Conservation (phyloP, 2,888 invertebrate species). For the Cerceris rybyensis region DNA sequence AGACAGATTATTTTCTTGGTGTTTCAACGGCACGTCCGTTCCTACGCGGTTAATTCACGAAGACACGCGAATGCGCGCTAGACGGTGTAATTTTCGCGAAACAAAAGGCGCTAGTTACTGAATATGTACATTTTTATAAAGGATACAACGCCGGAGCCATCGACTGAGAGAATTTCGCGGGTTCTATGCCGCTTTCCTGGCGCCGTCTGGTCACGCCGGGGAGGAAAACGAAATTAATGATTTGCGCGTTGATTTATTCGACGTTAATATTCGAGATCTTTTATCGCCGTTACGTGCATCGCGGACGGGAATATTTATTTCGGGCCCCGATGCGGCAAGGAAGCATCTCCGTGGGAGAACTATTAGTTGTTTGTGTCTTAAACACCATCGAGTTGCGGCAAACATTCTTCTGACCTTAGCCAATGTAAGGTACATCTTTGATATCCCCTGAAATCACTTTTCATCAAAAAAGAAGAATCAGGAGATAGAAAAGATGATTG, state of each 20-base stretch:
- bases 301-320: background rate
- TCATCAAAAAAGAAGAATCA: too few species aligned
- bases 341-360: background rate
- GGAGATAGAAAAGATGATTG: too few species aligned
- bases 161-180: background rate
- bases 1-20: conserved; percentile 63
- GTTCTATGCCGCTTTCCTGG: too few species aligned
- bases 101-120: conserved; percentile 29
- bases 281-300: conserved; percentile 3
- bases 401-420: too few species aligned
- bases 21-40: conserved; percentile 55
- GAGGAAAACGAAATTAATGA: conserved; percentile 19
- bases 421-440: too few species aligned
- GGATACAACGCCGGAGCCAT: conserved; percentile 29
- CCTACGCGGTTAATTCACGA: conserved; percentile 48
- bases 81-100: conserved; percentile 51
- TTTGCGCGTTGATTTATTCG: conserved; percentile 16
- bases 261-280: conserved; percentile 23
- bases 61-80: conserved; percentile 56
- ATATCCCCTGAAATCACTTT: too few species aligned
- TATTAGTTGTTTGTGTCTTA: too few species aligned
- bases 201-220: background rate
- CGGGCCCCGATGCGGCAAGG: background rate
- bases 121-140: conserved; percentile 61
- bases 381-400: too few species aligned